Evolutionary conservation across 2,797 vertebrate genomes (phyloP).

Genomic region (Galaxias olidus): DNA sequence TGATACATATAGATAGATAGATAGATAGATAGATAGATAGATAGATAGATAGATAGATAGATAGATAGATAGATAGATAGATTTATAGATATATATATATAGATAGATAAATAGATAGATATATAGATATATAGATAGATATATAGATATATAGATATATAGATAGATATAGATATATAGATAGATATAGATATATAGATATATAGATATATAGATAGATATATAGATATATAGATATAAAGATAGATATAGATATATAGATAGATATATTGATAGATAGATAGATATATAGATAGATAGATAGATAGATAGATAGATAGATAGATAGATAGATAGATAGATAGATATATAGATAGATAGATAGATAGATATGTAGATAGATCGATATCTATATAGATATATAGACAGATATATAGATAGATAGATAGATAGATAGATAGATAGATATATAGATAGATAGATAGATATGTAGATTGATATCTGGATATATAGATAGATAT

Average conservation of each 20-base stretch:
- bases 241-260: conserved; percentile 5
- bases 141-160: not conserved
- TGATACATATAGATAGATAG: no score
- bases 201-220: no score
- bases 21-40: conserved; percentile 5
- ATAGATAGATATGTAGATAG: no score
- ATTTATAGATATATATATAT: not conserved
- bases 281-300: not conserved
- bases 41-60: not conserved
- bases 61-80: no score
- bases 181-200: no score
- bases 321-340: conserved; percentile 5
- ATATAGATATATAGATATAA: no score
- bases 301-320: no score
- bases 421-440: conserved; percentile 7
- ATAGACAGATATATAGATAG: no score
- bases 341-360: not conserved
- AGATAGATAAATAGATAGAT: no score
- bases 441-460: not conserved
- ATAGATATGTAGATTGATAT: not conserved
- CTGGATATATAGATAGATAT: no score
- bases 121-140: conserved; percentile 8
- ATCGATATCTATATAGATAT: not conserved
- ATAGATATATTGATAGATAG: not conserved
- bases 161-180: no score